Conservation (phyloP, 2,113 vertebrate species). For the Halcyon malimbica region DNA sequence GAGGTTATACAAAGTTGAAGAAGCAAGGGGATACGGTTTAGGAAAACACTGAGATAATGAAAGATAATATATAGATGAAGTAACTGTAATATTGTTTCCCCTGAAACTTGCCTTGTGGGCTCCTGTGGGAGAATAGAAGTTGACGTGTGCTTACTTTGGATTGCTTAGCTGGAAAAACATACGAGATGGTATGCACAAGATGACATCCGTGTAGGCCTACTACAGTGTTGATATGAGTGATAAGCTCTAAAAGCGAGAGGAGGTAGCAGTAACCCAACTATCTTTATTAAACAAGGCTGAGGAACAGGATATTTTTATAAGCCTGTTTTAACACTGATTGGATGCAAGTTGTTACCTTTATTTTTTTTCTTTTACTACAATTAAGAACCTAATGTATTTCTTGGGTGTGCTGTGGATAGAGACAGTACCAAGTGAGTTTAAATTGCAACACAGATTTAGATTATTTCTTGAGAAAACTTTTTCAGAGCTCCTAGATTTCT, state of each 20-base stretch:
- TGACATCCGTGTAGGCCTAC: neutral
- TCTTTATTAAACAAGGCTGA: neutral
- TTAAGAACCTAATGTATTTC: neutral
- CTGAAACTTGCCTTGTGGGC: conserved; percentile 1
- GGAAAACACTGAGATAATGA: conserved; percentile 52
- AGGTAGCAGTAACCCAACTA: neutral
- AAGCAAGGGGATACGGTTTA: conserved; percentile 8
- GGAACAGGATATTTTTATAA: neutral
- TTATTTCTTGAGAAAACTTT: neutral
- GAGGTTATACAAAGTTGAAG: conserved; percentile 46
- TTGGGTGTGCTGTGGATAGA: too few species aligned
- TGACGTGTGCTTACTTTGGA: conserved; percentile 44
- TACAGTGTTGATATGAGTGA: neutral
- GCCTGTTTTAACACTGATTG: neutral
- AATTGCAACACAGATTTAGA: neutral
- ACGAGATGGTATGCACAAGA: neutral
- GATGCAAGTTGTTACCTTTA: neutral
- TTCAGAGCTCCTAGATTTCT: neutral
- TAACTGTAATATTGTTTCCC: conserved; percentile 37
- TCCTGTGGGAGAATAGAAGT: neutral
- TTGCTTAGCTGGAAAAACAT: conserved; percentile 35
- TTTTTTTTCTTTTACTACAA: neutral
- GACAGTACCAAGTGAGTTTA: neutral
- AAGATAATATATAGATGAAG: conserved; percentile 54
- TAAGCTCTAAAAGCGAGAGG: neutral